These are phyloP conservation scores for Sitobion miscanthi DNA, from an alignment of 1,140 invertebrate species.

Conservation along the genomic window DNA sequence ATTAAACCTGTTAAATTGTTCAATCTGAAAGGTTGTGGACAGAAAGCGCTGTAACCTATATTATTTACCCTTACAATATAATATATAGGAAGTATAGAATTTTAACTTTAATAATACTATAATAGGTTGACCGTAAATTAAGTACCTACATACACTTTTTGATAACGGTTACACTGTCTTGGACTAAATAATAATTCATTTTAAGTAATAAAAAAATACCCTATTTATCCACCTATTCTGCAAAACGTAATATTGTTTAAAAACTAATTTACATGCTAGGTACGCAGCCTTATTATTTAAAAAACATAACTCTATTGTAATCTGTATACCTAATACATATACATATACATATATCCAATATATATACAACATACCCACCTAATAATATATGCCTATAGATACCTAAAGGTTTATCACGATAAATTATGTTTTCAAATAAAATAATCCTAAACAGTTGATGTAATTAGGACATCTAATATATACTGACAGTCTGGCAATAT, in stretches of 20 bases:
- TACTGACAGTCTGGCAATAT: not conserved
- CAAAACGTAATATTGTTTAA: not conserved
- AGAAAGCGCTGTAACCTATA: not conserved
- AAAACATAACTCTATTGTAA: not conserved
- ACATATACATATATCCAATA: not conserved
- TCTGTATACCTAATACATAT: too few species aligned
- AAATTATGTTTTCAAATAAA: not conserved
- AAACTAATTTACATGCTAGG: not conserved
- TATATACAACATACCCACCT: too few species aligned
- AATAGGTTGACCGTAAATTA: too few species aligned
- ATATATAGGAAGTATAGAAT: too few species aligned
- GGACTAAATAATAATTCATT: not conserved
- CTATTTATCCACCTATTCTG: not conserved
- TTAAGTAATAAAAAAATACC: not conserved
- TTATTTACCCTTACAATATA: not conserved
- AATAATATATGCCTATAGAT: not conserved
- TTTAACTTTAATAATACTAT: too few species aligned
- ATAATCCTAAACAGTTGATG: not conserved
- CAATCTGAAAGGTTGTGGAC: not conserved
- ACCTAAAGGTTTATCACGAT: not conserved
- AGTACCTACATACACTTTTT: too few species aligned
- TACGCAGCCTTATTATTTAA: not conserved
- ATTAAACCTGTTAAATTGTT: not conserved
- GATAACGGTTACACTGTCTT: too few species aligned
- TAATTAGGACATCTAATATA: not conserved